Percentiles rank a stretch among this genome's conserved stretches.
Evolutionary conservation across 1,140 invertebrate species (phyloP).

Genomic region (Gonioctena quinquepunctata): DNA sequence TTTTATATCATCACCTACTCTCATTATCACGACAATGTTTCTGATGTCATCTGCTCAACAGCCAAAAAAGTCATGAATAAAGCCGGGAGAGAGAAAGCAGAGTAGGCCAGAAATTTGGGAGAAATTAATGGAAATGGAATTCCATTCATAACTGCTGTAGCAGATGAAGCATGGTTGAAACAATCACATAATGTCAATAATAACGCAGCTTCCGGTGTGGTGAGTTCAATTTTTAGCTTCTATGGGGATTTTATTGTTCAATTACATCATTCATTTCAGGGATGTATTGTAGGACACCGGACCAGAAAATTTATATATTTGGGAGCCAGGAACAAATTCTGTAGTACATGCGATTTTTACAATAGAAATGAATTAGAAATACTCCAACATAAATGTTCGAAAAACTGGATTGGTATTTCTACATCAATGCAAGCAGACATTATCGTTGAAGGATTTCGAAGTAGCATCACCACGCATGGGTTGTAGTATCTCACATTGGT

Average conservation of each 20-base stretch:
- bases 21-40: conserved; percentile 5
- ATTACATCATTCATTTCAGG: conserved; percentile 3
- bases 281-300: conserved; percentile 30
- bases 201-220: conserved; percentile 40
- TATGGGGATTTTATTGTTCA: neutral
- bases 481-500: conserved; percentile 50
- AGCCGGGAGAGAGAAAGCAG: conserved; percentile 42
- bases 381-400: conserved; percentile 28
- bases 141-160: conserved; percentile 21
- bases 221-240: conserved; percentile 19
- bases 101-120: conserved; percentile 37
- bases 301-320: conserved; percentile 26
- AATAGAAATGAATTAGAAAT: neutral
- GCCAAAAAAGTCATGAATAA: conserved; percentile 1
- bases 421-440: conserved; percentile 53
- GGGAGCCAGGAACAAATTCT: conserved; percentile 53
- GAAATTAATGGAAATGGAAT: conserved; percentile 40
- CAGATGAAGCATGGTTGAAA: conserved; percentile 25
- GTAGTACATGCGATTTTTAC: conserved; percentile 37
- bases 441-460: conserved; percentile 51
- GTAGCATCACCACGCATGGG: conserved; percentile 43
- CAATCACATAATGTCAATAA: conserved; percentile 33
- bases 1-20: conserved; percentile 4
- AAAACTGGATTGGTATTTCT: conserved; percentile 42
- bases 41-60: neutral